Evolutionary conservation across 2,888 invertebrate species (phyloP), one percentile per base, ranked within the genome.

Genomic region (Rhaphigaster nebulosa): DNA sequence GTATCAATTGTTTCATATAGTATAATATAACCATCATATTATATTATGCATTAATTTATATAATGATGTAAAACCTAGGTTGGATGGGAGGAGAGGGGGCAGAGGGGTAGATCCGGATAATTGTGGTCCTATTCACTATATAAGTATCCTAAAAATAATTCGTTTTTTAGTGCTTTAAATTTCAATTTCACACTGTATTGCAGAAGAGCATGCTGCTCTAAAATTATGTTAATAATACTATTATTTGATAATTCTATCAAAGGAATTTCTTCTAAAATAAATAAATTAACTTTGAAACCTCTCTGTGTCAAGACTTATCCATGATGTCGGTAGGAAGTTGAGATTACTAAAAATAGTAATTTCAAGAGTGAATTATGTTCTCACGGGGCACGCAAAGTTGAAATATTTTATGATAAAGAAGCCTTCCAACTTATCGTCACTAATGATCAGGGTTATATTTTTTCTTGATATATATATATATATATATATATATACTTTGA

Each of bases 311-410:
- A 65, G 65, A 20, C 29, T 65, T 29, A 65, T n/a, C n/a, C 65
- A 65, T 29, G 65, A 29, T 29, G 29, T 65, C 65, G 29, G 5
- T 29, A 20, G 65, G 65, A 65, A 65, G 65, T 65, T 15, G 29
- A 65, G 65, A 29, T 65, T 29, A 29, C 65, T 65, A 65, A 65
- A 65, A 65, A 65, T 65, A 65, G 65, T 65, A 65, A 65, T 65
- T 65, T 65, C 15, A 13, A 29, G 65, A 65, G 15, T 65, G 65
- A 65, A 65, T 65, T 29, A 65, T 65, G 65, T 65, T 20, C 29
- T 15, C 2, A 65, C 29, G n/a, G 29, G 65, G 5, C 65, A 65
- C 65, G 65, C 65, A 4, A 65, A 29, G 65, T 65, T 3, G 65
- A 29, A 29, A 65, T 65, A 65, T 65, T 65, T 65, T 29, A 29